Evolutionary conservation across 2,113 vertebrate genomes (phyloP), one percentile per base, ranked within the genome.

Genomic region (Suricata suricatta): DNA sequence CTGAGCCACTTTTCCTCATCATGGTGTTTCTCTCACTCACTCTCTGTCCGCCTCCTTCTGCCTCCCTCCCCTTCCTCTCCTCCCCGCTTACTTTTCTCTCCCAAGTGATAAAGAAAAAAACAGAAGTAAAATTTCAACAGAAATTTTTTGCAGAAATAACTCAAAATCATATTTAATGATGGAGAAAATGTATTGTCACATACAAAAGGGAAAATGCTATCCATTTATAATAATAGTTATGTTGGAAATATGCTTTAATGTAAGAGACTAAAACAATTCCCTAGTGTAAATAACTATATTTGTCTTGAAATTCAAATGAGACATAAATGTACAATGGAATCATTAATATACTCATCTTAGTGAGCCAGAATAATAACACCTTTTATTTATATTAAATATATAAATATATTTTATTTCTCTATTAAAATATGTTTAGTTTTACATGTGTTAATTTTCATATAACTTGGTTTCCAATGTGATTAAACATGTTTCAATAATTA

Each of bases 41-140:
- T 35, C 21, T 50, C 29, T 27, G 12, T 9, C 2, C 33, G 17
- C 12, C 2, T 7, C 27, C 6, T 8, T 35, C 54, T 5, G 0
- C 0, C 2, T 74, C 3, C 7, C 1, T 14, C 12, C 31, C 5
- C 1, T n/a, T 47, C 8, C 4, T 27, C 35, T 13, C 9, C n/a
- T 74, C 16, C 16, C 2, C 54, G n/a, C 14, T 44, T 76, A 47
- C 31, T 2, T 72, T 88, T 72, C 23, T 69, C 52, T 44, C 69
- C 5, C 15, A 92, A 88, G 81, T 90, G 9, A 66, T 52, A 74
- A 16, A 71, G 7, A 7, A 60, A 82, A 41, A 93, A 68, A 47
- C 38, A 31, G 27, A 19, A 44, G n/a, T 41, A 72, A 38, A 38
- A 12, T 63, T 87, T 74, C 1, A 52, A 9, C 66, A 27, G 1